These are phyloP conservation scores for Ridgeia piscesae DNA, from an alignment of 1,140 invertebrate species.

Conservation along the genomic window DNA sequence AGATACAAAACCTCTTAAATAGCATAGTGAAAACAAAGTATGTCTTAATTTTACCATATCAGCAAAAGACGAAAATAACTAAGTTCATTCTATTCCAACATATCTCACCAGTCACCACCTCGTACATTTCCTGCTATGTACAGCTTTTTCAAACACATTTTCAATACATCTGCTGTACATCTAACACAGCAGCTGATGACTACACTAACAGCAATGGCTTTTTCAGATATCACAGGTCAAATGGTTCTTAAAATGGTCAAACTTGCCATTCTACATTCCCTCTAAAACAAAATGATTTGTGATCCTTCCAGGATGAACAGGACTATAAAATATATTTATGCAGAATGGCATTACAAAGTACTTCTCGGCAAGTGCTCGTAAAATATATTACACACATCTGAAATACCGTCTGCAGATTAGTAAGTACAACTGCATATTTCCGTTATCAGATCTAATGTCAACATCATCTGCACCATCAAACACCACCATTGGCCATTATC, in stretches of 20 bases:
- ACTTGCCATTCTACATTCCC: not conserved
- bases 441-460: not conserved
- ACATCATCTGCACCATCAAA: not conserved
- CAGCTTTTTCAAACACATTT: not conserved
- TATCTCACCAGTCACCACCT: not conserved
- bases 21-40: no score
- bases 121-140: not conserved
- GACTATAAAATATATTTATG: not conserved
- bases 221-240: not conserved
- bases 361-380: not conserved
- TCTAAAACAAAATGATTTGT: not conserved
- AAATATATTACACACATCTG: slow-evolving; percentile 2
- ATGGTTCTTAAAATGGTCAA: not conserved
- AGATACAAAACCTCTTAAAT: no score
- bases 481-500: no score
- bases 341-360: not conserved
- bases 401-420: not conserved
- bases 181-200: not conserved
- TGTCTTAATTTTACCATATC: no score
- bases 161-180: not conserved
- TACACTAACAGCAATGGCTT: not conserved
- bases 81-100: not conserved
- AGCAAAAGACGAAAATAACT: no score
- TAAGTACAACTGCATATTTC: not conserved
- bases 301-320: not conserved